Evolutionary conservation across 2,113 vertebrate species (phyloP).

Genomic region (Notothenia coriiceps): DNA sequence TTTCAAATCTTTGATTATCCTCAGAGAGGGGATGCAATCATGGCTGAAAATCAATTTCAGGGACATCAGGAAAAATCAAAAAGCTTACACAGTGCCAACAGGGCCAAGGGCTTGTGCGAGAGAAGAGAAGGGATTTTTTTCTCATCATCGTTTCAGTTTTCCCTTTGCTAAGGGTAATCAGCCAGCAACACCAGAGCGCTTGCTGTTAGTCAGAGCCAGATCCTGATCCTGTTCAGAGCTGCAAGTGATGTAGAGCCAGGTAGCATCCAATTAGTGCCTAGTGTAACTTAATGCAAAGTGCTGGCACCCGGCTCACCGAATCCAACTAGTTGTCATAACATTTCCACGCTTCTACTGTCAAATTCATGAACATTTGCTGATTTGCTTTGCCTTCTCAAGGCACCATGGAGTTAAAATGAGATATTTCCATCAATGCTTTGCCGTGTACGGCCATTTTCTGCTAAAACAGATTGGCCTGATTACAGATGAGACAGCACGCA

Average conservation of each 20-base stretch:
- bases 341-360: conserved; percentile 82
- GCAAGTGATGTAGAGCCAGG: conserved; percentile 84
- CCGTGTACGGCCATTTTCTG: conserved; percentile 74
- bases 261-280: conserved; percentile 86
- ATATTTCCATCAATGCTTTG: conserved; percentile 73
- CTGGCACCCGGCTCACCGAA: conserved; percentile 76
- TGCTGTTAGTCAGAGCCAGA: conserved; percentile 79
- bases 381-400: conserved; percentile 83
- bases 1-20: conserved; percentile 83
- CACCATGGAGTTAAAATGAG: conserved; percentile 82
- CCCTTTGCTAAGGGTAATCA: conserved; percentile 81
- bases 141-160: conserved; percentile 73
- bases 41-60: conserved; percentile 85
- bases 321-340: conserved; percentile 83
- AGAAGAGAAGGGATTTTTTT: conserved; percentile 62
- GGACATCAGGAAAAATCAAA: conserved; percentile 83
- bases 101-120: conserved; percentile 74
- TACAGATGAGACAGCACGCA: conserved; percentile 75
- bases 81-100: conserved; percentile 75
- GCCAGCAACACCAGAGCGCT: conserved; percentile 81
- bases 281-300: conserved; percentile 84
- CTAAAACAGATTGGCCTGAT: conserved; percentile 84
- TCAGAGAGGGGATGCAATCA: conserved; percentile 79
- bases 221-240: conserved; percentile 73
- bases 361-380: conserved; percentile 79